These are phyloP conservation scores for Megalonaias nervosa DNA, from an alignment of 1,140 invertebrate species.

Conservation along the genomic window DNA sequence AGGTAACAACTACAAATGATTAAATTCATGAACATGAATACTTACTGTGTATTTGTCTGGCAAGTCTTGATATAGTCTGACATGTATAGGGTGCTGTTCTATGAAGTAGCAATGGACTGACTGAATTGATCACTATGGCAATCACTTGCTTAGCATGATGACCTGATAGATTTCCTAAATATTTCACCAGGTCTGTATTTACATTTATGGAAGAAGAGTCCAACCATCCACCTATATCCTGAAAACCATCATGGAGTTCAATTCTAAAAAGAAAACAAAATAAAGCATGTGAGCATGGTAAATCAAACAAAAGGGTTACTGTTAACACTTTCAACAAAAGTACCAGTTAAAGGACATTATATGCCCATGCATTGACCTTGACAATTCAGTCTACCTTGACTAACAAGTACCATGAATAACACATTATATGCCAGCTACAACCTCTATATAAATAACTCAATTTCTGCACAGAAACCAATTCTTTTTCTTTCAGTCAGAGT, in stretches of 20 bases:
- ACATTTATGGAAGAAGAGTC: constrained; percentile 7
- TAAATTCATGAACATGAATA: neutral
- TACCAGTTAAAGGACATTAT: too few species aligned
- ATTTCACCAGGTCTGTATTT: constrained; percentile 20
- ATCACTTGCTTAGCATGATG: constrained; percentile 16
- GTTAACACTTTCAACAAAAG: too few species aligned
- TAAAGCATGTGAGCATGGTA: too few species aligned
- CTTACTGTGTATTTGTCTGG: constrained; percentile 26
- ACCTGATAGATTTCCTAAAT: constrained; percentile 1
- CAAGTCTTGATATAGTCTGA: constrained; percentile 19
- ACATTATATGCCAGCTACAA: too few species aligned
- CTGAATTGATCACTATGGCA: constrained; percentile 31
- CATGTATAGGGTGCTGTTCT: constrained; percentile 24
- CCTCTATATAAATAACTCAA: too few species aligned
- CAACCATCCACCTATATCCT: constrained; percentile 21
- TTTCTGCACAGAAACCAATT: too few species aligned
- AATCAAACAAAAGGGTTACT: too few species aligned
- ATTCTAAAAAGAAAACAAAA: constrained; percentile 14
- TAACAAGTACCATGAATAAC: too few species aligned
- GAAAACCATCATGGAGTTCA: constrained; percentile 17
- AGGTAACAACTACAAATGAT: too few species aligned
- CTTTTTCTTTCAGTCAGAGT: too few species aligned
- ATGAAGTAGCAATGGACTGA: constrained; percentile 26
- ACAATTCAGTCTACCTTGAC: too few species aligned
- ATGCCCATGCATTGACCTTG: too few species aligned